These are phyloP conservation scores for Coelogynopora nodosa DNA, from an alignment of 2,888 invertebrate genomes.

Conservation along the genomic window DNA sequence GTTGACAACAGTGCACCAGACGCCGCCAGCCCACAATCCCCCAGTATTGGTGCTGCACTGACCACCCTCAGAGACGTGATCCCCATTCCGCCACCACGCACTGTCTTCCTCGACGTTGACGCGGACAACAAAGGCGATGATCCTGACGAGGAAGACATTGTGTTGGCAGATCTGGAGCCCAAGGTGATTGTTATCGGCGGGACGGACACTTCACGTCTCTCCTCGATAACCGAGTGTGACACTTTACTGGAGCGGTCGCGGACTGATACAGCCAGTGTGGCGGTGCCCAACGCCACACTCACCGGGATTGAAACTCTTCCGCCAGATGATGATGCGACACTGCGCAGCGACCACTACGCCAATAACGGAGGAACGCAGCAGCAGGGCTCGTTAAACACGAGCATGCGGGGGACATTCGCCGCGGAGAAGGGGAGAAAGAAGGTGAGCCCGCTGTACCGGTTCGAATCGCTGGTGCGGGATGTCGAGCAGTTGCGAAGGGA, in stretches of 20 bases:
- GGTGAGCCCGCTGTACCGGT: background rate
- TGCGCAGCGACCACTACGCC: background rate
- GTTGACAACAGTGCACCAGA: background rate
- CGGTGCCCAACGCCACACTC: background rate
- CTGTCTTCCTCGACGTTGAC: background rate
- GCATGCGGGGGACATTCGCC: background rate
- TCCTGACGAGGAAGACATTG: background rate
- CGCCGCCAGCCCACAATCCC: background rate
- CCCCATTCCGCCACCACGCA: background rate
- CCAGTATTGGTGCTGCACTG: background rate
- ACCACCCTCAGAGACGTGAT: background rate
- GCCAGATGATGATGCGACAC: background rate
- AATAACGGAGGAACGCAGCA: background rate
- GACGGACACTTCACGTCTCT: background rate
- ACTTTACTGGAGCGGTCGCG: background rate
- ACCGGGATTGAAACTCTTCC: background rate
- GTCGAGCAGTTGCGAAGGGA: background rate
- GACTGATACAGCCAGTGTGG: background rate
- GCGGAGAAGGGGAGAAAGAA: background rate
- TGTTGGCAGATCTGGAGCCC: background rate
- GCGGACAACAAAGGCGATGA: background rate
- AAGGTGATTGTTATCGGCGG: background rate
- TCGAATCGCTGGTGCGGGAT: background rate
- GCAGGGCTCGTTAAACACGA: too few relatives aligned
- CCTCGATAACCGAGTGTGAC: background rate